Base-by-base conservation (phyloP, 2,888 invertebrate species). In the Mystacides longicornis region DNA sequence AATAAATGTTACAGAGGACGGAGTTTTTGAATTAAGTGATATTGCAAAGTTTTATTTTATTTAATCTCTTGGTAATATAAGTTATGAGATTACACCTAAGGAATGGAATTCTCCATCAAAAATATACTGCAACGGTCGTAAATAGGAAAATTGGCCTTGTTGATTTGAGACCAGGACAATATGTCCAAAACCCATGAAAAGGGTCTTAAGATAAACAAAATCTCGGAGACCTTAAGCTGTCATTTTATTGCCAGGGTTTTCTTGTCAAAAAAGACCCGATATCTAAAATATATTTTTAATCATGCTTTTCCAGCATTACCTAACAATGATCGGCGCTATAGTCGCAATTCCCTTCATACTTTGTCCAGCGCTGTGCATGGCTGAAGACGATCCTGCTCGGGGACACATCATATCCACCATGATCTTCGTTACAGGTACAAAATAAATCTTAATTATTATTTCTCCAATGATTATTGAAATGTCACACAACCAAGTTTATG, bases 321-420 rank as follows among this genome's bases (percentile, higher is more conserved):
- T 89, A 62, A 90, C 89, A 0, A 90, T 91, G 86, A 88, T 91
- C 58, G 91, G 90, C 0, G 87, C 87, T 0, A 89, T 90, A 31
- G 86, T 91, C 4, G 84, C 89, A 1, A 87, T 89, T 62, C 91
- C 90, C 0, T 87, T 89, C 66, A 85, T 91, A 59, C 69, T 91
- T 57, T 85, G 87, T n/a, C 87, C 87, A 0, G 85, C 87, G 1
- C 78, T 91, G 14, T 91, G 90, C 68, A 87, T 90, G 83, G 76
- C 75, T 49, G 84, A 86, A 62, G 81, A 84, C 42, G 87, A 88
- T 69, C 86, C 87, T 0, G 81, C 83, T 58, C 74, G 86, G 46
- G 86, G 87, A 59, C 80, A 86, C 65, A 86, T 89, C 54, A 87
- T 89, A 59, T 87, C 87, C 1, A 89, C 89, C 0, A 88, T 89